phyloP scores from a whole-genome alignment of 2,113 vertebrate genomes.

The Hydrochoerus hydrochaeris region DNA sequence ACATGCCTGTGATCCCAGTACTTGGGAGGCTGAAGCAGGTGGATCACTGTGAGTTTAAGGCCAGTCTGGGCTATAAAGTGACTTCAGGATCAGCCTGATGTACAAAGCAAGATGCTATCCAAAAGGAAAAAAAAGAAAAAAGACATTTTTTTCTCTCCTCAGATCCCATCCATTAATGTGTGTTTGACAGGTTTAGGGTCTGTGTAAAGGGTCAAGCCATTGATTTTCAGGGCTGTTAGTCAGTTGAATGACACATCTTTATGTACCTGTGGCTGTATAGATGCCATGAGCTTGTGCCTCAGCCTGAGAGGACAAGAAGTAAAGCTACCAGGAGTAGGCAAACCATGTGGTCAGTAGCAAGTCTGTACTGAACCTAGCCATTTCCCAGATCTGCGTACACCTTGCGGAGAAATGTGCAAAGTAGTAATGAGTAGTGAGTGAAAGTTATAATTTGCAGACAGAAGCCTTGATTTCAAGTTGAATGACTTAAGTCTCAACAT shows the following conservation, averaged over 20 bases:
- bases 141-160: background rate
- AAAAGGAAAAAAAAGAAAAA: background rate
- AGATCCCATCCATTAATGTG: background rate
- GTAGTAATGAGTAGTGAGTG: slow-evolving; percentile 14
- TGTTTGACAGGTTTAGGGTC: background rate
- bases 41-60: no score
- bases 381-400: background rate
- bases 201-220: slow-evolving; percentile 27
- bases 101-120: no score
- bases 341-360: slow-evolving; percentile 43
- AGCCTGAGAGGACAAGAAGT: background rate
- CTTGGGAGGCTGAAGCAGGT: no score
- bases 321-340: background rate
- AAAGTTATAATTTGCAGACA: slow-evolving; percentile 31
- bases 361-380: slow-evolving; percentile 28
- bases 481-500: background rate
- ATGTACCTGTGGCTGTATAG: background rate
- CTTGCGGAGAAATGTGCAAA: slow-evolving; percentile 50
- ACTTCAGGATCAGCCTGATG: no score
- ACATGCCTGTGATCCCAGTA: no score
- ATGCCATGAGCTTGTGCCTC: background rate
- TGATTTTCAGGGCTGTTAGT: slow-evolving; percentile 6
- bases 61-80: no score
- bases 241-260: background rate
- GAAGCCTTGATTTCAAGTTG: slow-evolving; percentile 58